phyloP scores from a whole-genome alignment of 1,140 invertebrate genomes.

The Dolichoris vasculosae region DNA sequence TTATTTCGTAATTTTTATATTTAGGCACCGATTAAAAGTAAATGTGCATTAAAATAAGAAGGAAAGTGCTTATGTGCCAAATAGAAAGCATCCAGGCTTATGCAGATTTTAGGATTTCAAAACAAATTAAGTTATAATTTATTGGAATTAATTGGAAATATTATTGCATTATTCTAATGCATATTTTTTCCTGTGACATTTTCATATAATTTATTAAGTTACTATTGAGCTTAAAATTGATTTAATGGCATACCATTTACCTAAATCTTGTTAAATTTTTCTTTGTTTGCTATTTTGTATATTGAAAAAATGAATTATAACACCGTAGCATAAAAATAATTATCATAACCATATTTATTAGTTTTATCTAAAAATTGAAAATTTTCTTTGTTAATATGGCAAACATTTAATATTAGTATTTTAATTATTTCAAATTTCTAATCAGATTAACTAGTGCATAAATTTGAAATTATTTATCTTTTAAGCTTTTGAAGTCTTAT shows the following conservation, averaged over 20 bases:
- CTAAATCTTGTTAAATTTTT: constrained; percentile 14
- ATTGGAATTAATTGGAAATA: constrained; percentile 24
- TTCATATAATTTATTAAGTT: not conserved
- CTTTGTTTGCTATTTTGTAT: not conserved
- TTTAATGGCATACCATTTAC: not conserved
- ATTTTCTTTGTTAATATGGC: not conserved
- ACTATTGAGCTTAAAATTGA: constrained; percentile 25
- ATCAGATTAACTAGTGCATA: not conserved
- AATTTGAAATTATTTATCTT: not conserved
- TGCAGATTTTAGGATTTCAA: not conserved
- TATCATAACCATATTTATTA: not conserved
- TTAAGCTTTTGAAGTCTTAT: not conserved
- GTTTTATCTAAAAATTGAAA: not conserved
- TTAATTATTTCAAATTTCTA: not conserved
- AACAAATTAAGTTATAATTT: not conserved
- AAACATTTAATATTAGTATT: constrained; percentile 5
- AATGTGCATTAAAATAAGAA: constrained; percentile 8
- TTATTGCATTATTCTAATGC: constrained; percentile 18
- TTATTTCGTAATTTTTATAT: constrained; percentile 14
- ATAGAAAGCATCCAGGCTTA: constrained; percentile 1
- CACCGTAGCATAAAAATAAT: not conserved
- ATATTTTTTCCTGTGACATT: constrained; percentile 21
- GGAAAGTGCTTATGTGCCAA: constrained; percentile 32
- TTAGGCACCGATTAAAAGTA: constrained; percentile 2
- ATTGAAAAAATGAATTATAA: not conserved